These are phyloP conservation scores for Daboia siamensis DNA, from an alignment of 2,113 vertebrate genomes.

Conservation along the genomic window DNA sequence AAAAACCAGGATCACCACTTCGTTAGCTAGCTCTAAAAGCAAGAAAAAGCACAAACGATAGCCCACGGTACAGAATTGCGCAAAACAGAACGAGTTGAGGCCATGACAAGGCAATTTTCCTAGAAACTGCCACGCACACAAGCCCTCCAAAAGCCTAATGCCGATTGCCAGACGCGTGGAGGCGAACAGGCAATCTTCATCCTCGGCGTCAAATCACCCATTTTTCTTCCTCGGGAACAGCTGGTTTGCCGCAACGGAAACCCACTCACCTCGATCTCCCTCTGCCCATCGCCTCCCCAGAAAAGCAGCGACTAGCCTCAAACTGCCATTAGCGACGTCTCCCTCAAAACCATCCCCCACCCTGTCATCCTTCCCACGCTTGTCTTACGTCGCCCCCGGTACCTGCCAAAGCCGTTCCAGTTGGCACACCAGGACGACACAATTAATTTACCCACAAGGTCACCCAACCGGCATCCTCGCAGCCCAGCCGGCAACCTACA, in stretches of 20 bases:
- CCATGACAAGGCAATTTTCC: neutral
- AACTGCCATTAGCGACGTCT: neutral
- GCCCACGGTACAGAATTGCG: neutral
- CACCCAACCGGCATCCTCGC: neutral
- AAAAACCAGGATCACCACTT: neutral
- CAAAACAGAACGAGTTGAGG: neutral
- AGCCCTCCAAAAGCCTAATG: neutral
- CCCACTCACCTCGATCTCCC: neutral
- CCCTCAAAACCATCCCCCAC: neutral
- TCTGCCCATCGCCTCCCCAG: neutral
- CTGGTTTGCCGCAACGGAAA: neutral
- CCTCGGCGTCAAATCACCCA: neutral
- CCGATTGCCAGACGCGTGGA: no score
- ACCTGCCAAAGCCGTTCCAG: neutral
- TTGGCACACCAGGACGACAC: neutral
- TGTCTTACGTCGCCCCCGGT: neutral
- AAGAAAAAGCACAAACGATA: neutral
- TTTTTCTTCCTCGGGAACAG: neutral
- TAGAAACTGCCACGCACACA: neutral
- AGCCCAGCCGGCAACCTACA: neutral
- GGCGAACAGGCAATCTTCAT: neutral
- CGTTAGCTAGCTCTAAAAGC: neutral
- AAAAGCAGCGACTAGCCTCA: neutral
- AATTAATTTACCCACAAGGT: neutral
- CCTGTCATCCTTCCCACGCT: neutral